Evolutionary conservation across 2,888 invertebrate species (phyloP), one percentile per base, ranked within the genome.

Genomic region (Dynastes grantii): DNA sequence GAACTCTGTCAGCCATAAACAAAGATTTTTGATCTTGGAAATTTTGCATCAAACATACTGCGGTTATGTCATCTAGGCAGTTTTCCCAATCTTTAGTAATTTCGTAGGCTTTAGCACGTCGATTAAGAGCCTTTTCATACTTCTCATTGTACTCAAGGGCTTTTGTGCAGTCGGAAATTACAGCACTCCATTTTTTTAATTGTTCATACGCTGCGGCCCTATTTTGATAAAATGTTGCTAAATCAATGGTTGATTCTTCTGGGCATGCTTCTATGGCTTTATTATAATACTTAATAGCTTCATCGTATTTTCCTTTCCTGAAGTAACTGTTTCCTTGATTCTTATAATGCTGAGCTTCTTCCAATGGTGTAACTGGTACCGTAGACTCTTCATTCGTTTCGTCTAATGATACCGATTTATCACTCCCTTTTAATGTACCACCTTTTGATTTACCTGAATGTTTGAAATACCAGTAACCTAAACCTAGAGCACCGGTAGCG

Each of bases 181-280:
- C 97, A 82, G 94, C 92, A 80, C 92, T 92, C 92, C 95, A 96
- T 89, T 96, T 95, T 88, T 95, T 94, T 86, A 97, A 90, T 88
- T 97, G 96, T 88, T 98, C 98, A 88, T 97, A 96, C 63, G 97
- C 96, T 16, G 98, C 98, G 11, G 98, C 98, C 84, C 98, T 93
- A 87, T 98, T 98, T 88, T 98, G 98, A 88, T 97, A 97, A 89
- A 96, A 97, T 16, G 96, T 97, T 0, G 98, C 94, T 77, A 97
- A 89, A 83, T 96, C 96, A 0, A 92, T 91, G 37, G 90, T 90
- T 83, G 94, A 92, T 77, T 95, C 92, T 81, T 91, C 89, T 0
- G 96, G 95, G 85, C 98, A 98, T 49, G 95, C 91, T 84, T 97
- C 96, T 76, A 99, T 98, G 0, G 99, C 99, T 89, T 95, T 95